Base-by-base conservation (phyloP, 1,140 invertebrate genomes). In the Portunus trituberculatus region DNA sequence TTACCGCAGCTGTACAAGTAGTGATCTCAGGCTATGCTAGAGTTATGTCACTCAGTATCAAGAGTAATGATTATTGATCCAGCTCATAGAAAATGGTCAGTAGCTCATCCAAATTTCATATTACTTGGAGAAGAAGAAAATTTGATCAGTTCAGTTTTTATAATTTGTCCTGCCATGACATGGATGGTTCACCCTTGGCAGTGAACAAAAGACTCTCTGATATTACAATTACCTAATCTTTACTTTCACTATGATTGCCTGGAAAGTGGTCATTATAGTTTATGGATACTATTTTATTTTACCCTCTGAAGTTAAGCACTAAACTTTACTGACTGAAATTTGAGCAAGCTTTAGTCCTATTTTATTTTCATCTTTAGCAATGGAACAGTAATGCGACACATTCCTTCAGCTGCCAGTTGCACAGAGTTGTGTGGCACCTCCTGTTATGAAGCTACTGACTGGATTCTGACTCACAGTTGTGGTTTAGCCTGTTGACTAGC, bases 401-500 rank as follows among this genome's bases (percentile, higher is more conserved):
- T 76, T 76, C 67, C 45, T 6, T 29, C 86, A 28, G 31, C 48
- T 76, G 52, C n/a, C 59, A 12, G 29, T 93, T 52, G 39, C 46
- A 87, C 28, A 45, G 29, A 83, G 39, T 93, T 88, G 16, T 95
- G 89, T 46, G 28, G 29, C 86, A n/a, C 83, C 82, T 92, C 46
- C 82, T 95, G 94, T 83, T 86, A 84, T 84, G 82, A 91, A 87
- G 16, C 46, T 92, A 76, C 48, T 89, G n/a, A 88, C 59, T 84
- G 91, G 48, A 67, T 87, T 28, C 94, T 89, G 83, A 95, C 91
- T 95, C 76, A 92, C 91, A 92, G 91, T 88, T 92, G 86, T 92
- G 91, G 94, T 87, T 88, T 92, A 92, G 91, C 83, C 83, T 95
- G 91, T 92, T 92, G 82, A 88, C 94, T 46, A 92, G 91, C 88